Base-by-base conservation (phyloP, 2,888 invertebrate species). In the Agrotis ipsilon region DNA sequence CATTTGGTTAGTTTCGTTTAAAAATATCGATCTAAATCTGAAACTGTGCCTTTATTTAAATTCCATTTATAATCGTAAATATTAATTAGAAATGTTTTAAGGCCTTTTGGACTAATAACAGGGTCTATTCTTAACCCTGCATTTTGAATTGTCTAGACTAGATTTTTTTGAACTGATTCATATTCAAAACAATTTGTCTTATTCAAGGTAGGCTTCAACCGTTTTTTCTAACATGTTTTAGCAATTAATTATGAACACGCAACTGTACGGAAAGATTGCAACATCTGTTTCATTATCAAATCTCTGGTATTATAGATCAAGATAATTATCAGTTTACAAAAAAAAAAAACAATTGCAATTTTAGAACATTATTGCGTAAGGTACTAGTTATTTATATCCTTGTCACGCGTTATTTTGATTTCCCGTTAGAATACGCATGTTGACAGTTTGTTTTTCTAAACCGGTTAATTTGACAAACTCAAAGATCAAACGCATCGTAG, bases 201-300 rank as follows among this genome's bases (percentile, higher is more conserved):
- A 52, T 64, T 72, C 72, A 72, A 67, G 67, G 48, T 39, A 39
- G 48, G n/a, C 7, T 59, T 27, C 24, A 18, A 14, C 5, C 18
- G 9, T 63, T 66, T 59, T 51, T 52, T 54, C 9, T 19, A 13
- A 51, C 19, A 61, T 14, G 45, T 16, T n/a, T 0, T 5, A 21
- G 32, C 7, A 45, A 9, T 24, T 51, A 19, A 45, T 58, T 77
- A 74, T 74, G 65, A 70, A 46, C 73, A 78, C 70, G 81, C 65
- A 74, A 79, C 48, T 39, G 58, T 63, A 61, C 74, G 77, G 72
- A 74, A 63, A 58, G 57, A 73, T 80, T 81, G 27, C 82, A 77
- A 75, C 81, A 85, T 80, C 39, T 39, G 21, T 45, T 69, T 13
- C 14, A 9, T 18, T 32, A 18, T 24, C 5, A 61, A 76, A 68